Percentiles rank a stretch among this genome's conserved stretches.
These are phyloP conservation scores for Diarsia dahlii DNA, from an alignment of 2,888 invertebrate species.

Conservation along the genomic window DNA sequence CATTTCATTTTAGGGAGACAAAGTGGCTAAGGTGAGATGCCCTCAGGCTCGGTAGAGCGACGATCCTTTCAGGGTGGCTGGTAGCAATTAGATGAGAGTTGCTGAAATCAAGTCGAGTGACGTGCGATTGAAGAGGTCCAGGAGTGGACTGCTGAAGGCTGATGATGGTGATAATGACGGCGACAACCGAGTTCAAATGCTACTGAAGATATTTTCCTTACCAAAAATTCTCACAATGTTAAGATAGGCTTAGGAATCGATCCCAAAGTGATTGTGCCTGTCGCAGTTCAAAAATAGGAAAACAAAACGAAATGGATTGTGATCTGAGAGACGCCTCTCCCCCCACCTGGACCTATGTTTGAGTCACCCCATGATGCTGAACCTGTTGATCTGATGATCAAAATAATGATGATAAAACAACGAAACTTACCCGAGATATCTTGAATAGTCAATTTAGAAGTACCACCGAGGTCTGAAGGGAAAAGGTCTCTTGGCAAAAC, in stretches of 20 bases:
- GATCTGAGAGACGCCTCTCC: not conserved
- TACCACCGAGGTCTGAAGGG: slow-evolving; percentile 80
- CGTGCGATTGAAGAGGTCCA: too few relatives aligned
- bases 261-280: not conserved
- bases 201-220: not conserved
- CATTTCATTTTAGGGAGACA: not conserved
- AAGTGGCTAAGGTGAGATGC: too few relatives aligned
- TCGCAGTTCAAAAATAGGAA: too few relatives aligned
- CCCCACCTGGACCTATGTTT: not conserved
- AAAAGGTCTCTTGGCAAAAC: slow-evolving; percentile 76
- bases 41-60: too few relatives aligned
- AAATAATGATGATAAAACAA: not conserved
- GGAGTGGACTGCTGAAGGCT: too few relatives aligned
- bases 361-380: not conserved
- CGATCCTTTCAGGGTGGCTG: too few relatives aligned
- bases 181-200: not conserved
- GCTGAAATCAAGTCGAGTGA: too few relatives aligned
- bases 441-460: slow-evolving; percentile 63
- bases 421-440: slow-evolving; percentile 65
- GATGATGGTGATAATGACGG: too few relatives aligned
- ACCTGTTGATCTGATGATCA: not conserved
- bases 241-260: not conserved
- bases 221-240: not conserved
- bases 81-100: too few relatives aligned
- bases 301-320: not conserved